A percentile compares a stretch with the other conserved stretches of the same genome.
Evolutionary conservation across 2,888 invertebrate species (phyloP).

Genomic region (Hypselothyrea guttata): DNA sequence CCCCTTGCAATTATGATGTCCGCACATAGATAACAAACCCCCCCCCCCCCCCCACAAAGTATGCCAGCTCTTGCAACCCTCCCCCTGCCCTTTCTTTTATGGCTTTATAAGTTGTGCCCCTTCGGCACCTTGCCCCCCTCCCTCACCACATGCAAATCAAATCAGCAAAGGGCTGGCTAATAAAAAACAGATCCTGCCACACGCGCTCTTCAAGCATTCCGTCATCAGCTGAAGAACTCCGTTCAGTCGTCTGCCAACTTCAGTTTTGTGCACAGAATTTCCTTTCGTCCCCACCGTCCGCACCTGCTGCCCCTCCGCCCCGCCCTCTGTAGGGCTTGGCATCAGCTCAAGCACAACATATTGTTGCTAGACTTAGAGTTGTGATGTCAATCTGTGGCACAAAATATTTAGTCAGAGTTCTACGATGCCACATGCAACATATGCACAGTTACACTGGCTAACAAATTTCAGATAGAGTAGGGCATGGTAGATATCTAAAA

Average conservation of each 20-base stretch:
- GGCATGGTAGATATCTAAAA: too few species aligned
- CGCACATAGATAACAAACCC: constrained; percentile 46
- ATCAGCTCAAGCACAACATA: too few species aligned
- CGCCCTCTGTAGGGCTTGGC: too few species aligned
- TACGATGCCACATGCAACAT: too few species aligned
- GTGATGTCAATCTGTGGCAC: too few species aligned
- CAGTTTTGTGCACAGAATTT: too few species aligned
- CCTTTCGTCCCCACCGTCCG: too few species aligned
- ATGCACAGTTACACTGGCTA: too few species aligned
- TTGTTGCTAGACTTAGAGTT: too few species aligned
- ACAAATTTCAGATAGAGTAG: too few species aligned
- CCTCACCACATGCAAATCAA: constrained; percentile 62
- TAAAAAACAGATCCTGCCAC: constrained; percentile 47
- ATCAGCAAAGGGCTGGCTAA: constrained; percentile 46
- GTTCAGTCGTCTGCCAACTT: constrained; percentile 35
- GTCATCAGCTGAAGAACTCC: constrained; percentile 17
- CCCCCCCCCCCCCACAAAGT: too few species aligned
- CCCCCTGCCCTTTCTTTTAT: constrained; percentile 15
- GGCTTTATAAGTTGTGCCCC: constrained; percentile 42
- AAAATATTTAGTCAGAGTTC: too few species aligned
- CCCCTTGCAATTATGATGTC: constrained; percentile 62
- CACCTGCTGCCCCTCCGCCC: constrained; percentile 20
- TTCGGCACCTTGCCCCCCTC: constrained; percentile 23
- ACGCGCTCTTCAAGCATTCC: constrained; percentile 34
- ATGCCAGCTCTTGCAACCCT: constrained; percentile 29